These are phyloP conservation scores for Spatula clypeata DNA, from an alignment of 2,797 vertebrate genomes.

Conservation along the genomic window DNA sequence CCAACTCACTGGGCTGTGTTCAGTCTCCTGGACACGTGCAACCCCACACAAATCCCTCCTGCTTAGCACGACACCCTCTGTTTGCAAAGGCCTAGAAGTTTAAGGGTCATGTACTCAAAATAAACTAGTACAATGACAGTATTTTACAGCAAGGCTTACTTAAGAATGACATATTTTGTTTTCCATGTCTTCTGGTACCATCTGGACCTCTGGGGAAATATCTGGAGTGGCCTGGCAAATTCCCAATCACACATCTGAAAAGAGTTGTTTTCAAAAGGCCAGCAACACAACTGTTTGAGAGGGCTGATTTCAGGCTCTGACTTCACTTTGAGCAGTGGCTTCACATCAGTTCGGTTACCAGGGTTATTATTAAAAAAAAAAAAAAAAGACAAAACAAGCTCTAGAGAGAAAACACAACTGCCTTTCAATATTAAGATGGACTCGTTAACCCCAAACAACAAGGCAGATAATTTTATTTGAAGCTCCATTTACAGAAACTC, in stretches of 20 bases:
- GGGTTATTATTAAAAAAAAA: not conserved
- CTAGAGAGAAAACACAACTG: constrained; percentile 47
- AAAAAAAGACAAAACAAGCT: constrained; percentile 24
- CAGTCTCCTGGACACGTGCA: not conserved
- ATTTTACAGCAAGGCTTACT: constrained; percentile 25
- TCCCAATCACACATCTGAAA: constrained; percentile 52
- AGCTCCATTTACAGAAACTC: constrained; percentile 38
- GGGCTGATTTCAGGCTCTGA: constrained; percentile 71
- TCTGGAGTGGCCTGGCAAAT: constrained; percentile 33
- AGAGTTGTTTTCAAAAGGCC: constrained; percentile 60
- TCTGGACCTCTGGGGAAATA: constrained; percentile 70
- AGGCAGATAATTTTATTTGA: constrained; percentile 58
- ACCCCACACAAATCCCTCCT: accelerated
- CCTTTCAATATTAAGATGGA: constrained; percentile 46
- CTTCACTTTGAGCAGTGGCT: constrained; percentile 54
- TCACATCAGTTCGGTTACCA: not conserved
- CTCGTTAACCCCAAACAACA: constrained; percentile 30
- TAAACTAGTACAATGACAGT: not conserved
- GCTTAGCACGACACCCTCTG: not conserved
- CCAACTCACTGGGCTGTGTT: not conserved
- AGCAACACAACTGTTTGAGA: constrained; percentile 59
- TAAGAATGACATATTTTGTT: constrained; percentile 62
- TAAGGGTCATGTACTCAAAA: not conserved
- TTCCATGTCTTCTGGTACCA: constrained; percentile 58
- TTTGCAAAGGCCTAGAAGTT: not conserved